Evolutionary conservation across 2,888 invertebrate genomes (phyloP).

Genomic region (Philonicus albiceps): DNA sequence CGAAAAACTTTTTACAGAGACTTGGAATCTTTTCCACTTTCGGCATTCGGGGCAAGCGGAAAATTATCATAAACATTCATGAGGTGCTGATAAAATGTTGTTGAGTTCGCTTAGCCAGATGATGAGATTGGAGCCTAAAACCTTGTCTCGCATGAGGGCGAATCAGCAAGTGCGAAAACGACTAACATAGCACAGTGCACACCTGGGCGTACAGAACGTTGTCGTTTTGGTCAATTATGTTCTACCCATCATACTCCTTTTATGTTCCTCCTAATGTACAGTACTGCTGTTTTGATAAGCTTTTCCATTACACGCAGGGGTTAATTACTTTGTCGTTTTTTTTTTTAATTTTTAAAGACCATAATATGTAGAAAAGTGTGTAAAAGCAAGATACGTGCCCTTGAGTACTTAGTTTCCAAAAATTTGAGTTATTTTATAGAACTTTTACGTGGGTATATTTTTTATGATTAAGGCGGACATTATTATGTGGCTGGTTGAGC

Average conservation of each 20-base stretch:
- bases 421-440: background rate
- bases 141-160: background rate
- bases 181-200: background rate
- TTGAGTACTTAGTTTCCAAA: background rate
- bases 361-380: background rate
- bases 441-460: background rate
- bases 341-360: background rate
- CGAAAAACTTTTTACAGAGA: background rate
- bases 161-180: background rate
- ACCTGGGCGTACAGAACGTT: background rate
- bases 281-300: background rate
- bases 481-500: background rate
- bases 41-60: background rate
- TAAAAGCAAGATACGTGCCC: background rate
- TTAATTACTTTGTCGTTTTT: background rate
- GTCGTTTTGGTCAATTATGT: slow-evolving; percentile 15
- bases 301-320: background rate
- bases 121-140: slow-evolving; percentile 6
- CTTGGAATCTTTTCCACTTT: background rate
- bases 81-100: slow-evolving; percentile 31
- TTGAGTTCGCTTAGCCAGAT: background rate
- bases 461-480: background rate
- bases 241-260: slow-evolving; percentile 17
- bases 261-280: background rate
- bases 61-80: slow-evolving; percentile 26